Conservation (phyloP, 2,113 vertebrate genomes). For the Rhabdornis inornatus region DNA sequence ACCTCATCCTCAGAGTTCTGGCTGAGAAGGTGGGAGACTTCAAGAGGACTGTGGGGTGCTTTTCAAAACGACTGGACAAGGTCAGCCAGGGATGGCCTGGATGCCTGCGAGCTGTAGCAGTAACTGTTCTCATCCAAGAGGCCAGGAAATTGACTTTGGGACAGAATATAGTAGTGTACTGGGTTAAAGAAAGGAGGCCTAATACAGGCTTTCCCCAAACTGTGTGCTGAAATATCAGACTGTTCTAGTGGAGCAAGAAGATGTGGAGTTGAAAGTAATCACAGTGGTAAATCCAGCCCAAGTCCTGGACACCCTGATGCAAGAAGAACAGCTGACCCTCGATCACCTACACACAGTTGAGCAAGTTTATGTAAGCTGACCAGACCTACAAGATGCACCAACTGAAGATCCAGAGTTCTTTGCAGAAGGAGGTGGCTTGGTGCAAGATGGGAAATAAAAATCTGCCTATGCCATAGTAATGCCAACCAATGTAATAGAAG, state of each 20-base stretch:
- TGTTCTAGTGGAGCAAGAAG: not conserved
- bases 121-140: not conserved
- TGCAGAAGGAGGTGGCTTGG: not conserved
- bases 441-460: not conserved
- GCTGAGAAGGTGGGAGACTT: not conserved
- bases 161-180: not conserved
- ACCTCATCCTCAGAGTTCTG: fast-evolving
- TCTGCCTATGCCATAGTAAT: not conserved
- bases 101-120: not conserved
- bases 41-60: not conserved
- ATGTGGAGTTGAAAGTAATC: not conserved
- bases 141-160: not conserved
- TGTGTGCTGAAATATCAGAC: not conserved
- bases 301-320: not conserved
- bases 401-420: not conserved
- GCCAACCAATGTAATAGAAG: not conserved
- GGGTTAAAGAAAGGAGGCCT: no score
- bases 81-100: not conserved
- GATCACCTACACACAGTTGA: not conserved
- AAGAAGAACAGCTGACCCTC: not conserved
- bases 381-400: not conserved
- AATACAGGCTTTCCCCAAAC: not conserved
- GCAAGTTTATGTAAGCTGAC: not conserved
- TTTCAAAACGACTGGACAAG: not conserved
- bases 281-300: not conserved